These are phyloP conservation scores for Megaleporinus macrocephalus DNA, from an alignment of 2,113 vertebrate species.

Conservation along the genomic window DNA sequence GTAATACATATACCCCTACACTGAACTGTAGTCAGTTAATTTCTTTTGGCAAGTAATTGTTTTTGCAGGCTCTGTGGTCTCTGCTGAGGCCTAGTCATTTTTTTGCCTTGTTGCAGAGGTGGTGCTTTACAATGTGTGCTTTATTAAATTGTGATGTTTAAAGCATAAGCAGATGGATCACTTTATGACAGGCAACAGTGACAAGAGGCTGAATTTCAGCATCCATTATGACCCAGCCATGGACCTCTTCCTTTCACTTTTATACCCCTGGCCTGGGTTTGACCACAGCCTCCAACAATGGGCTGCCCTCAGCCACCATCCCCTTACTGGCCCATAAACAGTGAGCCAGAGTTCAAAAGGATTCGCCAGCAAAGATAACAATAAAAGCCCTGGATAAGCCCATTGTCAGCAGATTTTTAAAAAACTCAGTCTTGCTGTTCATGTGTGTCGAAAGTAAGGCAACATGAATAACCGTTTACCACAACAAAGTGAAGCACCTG, in stretches of 20 bases:
- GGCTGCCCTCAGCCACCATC: slow-evolving; percentile 26
- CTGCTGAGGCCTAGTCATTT: slow-evolving; percentile 72
- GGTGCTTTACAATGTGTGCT: slow-evolving; percentile 82
- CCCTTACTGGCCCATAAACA: slow-evolving; percentile 48
- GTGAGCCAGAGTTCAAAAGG: slow-evolving; percentile 35
- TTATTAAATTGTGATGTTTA: slow-evolving; percentile 85
- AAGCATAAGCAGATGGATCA: slow-evolving; percentile 76
- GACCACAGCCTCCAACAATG: slow-evolving; percentile 39
- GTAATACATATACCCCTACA: not conserved
- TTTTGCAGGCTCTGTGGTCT: slow-evolving; percentile 1
- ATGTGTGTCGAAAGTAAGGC: slow-evolving; percentile 1
- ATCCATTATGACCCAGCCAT: slow-evolving; percentile 53
- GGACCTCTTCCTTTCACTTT: slow-evolving; percentile 68
- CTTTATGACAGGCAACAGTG: slow-evolving; percentile 86
- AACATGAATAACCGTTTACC: slow-evolving; percentile 67
- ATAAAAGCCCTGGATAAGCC: slow-evolving; percentile 35
- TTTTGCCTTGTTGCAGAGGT: slow-evolving; percentile 81
- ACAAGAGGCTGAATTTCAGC: slow-evolving; percentile 74
- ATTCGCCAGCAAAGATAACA: slow-evolving; percentile 25
- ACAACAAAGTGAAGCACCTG: slow-evolving; percentile 75
- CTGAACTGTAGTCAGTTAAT: not conserved
- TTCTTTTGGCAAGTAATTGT: slow-evolving; percentile 11
- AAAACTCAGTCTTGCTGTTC: not conserved
- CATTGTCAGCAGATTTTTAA: not conserved
- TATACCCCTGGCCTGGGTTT: slow-evolving; percentile 48